Evolutionary conservation across 1,140 invertebrate genomes (phyloP).

Genomic region (Polypedilum vanderplanki): DNA sequence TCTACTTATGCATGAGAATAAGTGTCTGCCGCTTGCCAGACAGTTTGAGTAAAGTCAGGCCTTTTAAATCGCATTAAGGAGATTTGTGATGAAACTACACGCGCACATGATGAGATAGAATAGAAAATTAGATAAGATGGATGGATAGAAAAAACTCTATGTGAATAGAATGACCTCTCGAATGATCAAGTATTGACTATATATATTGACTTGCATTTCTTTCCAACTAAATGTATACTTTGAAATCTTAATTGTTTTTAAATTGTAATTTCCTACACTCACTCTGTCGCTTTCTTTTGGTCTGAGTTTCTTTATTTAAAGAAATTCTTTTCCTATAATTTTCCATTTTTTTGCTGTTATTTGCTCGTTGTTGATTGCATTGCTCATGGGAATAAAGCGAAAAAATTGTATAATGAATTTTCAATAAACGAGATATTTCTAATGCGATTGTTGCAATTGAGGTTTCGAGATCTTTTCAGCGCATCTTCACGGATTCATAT

Average conservation of each 20-base stretch:
- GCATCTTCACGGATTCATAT: too few relatives aligned
- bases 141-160: not conserved
- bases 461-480: too few relatives aligned
- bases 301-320: too few relatives aligned
- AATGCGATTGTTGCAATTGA: too few relatives aligned
- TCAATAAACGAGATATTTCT: too few relatives aligned
- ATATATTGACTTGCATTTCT: not conserved
- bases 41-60: not conserved
- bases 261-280: not conserved
- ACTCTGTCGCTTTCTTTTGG: too few relatives aligned
- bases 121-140: constrained; percentile 10
- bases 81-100: not conserved
- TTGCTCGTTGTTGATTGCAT: not conserved
- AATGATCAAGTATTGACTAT: not conserved
- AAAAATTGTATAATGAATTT: too few relatives aligned
- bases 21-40: not conserved
- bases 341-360: not conserved
- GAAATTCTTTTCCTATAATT: not conserved
- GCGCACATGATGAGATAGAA: not conserved
- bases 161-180: constrained; percentile 6
- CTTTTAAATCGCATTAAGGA: not conserved
- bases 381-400: not conserved
- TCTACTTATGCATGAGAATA: constrained; percentile 1
- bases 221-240: not conserved
- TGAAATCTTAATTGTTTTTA: constrained; percentile 19